Evolutionary conservation across 2,113 vertebrate genomes (phyloP), one percentile per base, ranked within the genome.

Genomic region (Actinemys pallida): DNA sequence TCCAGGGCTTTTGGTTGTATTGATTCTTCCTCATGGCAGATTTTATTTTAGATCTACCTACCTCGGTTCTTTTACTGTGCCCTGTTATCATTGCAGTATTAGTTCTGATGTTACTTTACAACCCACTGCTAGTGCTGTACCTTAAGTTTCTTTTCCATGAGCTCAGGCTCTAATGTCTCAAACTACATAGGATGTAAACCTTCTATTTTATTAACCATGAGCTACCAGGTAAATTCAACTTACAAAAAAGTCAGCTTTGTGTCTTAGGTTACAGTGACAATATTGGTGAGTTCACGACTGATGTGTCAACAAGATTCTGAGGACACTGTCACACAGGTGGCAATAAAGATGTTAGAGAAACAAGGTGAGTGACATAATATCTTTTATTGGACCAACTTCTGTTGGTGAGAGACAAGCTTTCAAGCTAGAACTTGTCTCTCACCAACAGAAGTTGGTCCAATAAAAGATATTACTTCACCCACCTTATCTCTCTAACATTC

Each of bases 41-140:
- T 92, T 69, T 69, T 88, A 76, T 14, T 69, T 69, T 17, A 65
- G 31, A 31, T 69, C 35, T 20, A 19, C 35, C 16, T 19, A 69
- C 17, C 65, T 88, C 75, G 53, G 57, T 91, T 27, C 16, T 93
- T 91, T 50, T 79, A 17, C 86, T 88, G 42, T 57, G 42, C 42
- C 50, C 31, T 88, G 91, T 89, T 27, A 35, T 14, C 91, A 8
- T 79, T 85, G 91, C 88, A 90, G 88, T 92, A 85, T 59, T 90
- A 90, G 53, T 78, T 95, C 65, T 95, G 79, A 65, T 84, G 6
- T 83, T 93, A 25, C 10, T 47, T 91, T 87, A 92, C 81, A 94
- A 54, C n/a, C 83, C 54, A 62, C 87, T 65, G 90, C 22, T 90
- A 79, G 91, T 65, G 57, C 27, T 82, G 65, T 90, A 95, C 54